phyloP scores from a whole-genome alignment of 1,140 invertebrate genomes.

The Ephestia elutella region DNA sequence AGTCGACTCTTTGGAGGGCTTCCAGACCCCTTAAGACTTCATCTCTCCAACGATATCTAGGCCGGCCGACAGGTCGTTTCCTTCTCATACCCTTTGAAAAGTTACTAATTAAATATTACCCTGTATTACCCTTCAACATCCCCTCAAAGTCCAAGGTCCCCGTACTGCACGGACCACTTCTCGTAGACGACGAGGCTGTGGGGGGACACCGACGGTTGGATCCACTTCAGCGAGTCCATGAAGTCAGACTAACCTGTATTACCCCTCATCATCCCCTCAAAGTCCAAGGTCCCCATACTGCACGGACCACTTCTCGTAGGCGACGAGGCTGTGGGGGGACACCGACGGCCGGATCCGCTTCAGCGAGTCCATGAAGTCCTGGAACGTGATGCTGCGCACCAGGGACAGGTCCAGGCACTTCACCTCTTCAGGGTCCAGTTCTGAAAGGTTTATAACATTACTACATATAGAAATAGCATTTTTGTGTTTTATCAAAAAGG shows the following conservation, averaged over 20 bases:
- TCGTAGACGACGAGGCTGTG: conserved; percentile 90
- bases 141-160: conserved; percentile 84
- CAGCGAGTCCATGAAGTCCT: conserved; percentile 93
- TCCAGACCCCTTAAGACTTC: no score
- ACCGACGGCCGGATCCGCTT: conserved; percentile 94
- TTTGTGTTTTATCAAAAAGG: no score
- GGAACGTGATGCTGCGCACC: conserved; percentile 88
- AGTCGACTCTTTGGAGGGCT: no score
- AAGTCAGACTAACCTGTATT: conserved; percentile 81
- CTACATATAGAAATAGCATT: no score
- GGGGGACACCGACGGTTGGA: conserved; percentile 91
- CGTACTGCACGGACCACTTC: conserved; percentile 95
- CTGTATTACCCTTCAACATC: no score
- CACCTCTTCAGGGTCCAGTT: conserved; percentile 90
- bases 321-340: conserved; percentile 86
- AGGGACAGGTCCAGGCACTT: conserved; percentile 86
- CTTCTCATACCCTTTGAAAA: no score
- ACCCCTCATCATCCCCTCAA: conserved; percentile 49
- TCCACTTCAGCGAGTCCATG: conserved; percentile 90
- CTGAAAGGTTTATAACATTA: conserved; percentile 65
- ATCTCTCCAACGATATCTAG: no score
- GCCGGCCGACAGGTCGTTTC: no score
- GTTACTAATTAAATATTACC: no score
- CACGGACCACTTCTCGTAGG: conserved; percentile 95
- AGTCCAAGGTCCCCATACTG: conserved; percentile 92